Evolutionary conservation across 2,113 vertebrate species (phyloP).

Genomic region (Scolopax mira): DNA sequence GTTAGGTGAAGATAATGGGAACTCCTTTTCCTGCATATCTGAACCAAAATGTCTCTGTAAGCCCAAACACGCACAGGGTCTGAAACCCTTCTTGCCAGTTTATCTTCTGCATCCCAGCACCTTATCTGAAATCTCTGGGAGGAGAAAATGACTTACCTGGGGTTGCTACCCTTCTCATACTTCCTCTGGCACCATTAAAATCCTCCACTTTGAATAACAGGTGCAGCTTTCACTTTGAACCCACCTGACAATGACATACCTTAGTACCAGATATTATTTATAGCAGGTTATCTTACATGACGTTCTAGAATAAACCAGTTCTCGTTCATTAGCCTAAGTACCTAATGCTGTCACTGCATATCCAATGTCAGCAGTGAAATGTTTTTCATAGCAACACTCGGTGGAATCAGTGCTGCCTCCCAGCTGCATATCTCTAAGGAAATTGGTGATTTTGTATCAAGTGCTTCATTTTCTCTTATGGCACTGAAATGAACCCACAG

Average conservation of each 20-base stretch:
- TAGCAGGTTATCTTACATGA: background rate
- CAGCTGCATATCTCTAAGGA: background rate
- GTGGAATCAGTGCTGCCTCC: background rate
- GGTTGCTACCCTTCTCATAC: background rate
- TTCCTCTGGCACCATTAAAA: background rate
- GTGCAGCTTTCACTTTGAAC: background rate
- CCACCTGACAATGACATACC: background rate
- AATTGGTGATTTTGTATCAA: background rate
- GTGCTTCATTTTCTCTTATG: background rate
- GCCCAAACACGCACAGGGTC: background rate
- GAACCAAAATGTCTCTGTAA: background rate
- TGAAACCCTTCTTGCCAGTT: fast-evolving
- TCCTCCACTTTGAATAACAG: background rate
- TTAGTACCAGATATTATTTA: background rate
- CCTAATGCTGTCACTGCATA: background rate
- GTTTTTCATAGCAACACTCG: background rate
- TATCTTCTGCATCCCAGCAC: background rate
- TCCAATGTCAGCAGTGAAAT: background rate
- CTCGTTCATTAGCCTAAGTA: background rate
- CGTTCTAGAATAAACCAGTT: background rate
- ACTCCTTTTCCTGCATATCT: background rate
- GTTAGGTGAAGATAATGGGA: background rate
- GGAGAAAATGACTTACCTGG: background rate
- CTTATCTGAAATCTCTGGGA: background rate
- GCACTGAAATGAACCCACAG: background rate